Base-by-base conservation (phyloP, 2,797 vertebrate species). In the Ceryle rudis region DNA sequence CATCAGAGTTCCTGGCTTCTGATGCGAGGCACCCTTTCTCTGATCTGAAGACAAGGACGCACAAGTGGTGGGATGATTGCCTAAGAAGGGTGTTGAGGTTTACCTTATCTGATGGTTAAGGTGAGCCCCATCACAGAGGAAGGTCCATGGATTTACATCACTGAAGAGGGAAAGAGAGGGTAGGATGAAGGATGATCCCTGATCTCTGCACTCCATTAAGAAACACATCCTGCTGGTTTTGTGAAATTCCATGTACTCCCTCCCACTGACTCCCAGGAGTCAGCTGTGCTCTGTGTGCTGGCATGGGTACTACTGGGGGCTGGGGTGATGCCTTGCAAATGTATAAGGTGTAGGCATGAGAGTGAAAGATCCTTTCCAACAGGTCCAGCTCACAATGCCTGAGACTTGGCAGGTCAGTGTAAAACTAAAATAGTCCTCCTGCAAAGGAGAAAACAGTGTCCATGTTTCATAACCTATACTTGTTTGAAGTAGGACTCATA, bases 171-270 rank as follows among this genome's bases (percentile, higher is more conserved):
- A 82, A 23, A 49, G 8, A 39, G 6, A 49, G 22, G 13, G 14
- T 26, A n/a, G n/a, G 31, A 51, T 41, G 39, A 77, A 42, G 12
- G 17, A 39, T n/a, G n/a, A 4, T 65, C 7, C 13, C 39, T 77
- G 42, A 8, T 60, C 35, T 82, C 49, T 70, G 17, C 31, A 39
- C 4, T 18, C 16, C 13, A 9, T 13, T 62, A 77, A 35, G 46
- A 79, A 90, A 19, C 12, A 64, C 10, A 21, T 1, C 14, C 5
- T 51, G 18, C 26, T 23, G 5, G 2, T 70, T 87, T 64, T 87
- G 14, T 57, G 31, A 71, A 80, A 60, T 55, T 54, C 58, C 8
- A 4, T 0, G 0, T 52, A 5, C 6, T 86, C 20, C 13, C n/a
- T 80, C 42, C 33, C 60, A 6, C 21, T 44, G 14, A 41, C 41